These are phyloP conservation scores for Florisuga fusca DNA, from an alignment of 2,797 vertebrate species.

Conservation along the genomic window DNA sequence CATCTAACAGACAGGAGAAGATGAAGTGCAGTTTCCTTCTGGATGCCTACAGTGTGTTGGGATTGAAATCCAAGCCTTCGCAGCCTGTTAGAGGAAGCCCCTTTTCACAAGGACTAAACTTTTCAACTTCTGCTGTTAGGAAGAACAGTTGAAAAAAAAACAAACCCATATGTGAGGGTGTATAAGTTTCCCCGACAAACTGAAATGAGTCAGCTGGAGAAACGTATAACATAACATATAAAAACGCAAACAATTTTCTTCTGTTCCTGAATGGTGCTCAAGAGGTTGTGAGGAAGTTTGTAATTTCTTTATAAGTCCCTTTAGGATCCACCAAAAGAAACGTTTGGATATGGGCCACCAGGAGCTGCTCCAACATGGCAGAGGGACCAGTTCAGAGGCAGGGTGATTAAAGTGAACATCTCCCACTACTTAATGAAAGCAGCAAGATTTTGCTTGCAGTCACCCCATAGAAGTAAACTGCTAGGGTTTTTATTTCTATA, in stretches of 20 bases:
- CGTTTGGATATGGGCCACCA: neutral
- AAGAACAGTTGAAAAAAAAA: constrained; percentile 27
- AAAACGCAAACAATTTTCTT: constrained; percentile 58
- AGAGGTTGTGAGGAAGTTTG: constrained; percentile 26
- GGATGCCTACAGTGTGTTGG: neutral
- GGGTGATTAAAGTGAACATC: neutral
- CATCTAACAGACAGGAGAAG: neutral
- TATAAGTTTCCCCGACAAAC: constrained; percentile 31
- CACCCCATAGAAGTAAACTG: neutral
- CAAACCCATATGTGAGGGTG: neutral
- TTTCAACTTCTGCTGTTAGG: constrained; percentile 37
- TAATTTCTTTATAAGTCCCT: constrained; percentile 42
- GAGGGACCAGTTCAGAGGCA: neutral
- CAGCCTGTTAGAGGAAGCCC: neutral
- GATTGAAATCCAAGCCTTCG: neutral
- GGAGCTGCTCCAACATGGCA: neutral
- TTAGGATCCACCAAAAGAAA: constrained; percentile 40
- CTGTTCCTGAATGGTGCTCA: neutral
- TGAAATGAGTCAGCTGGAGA: constrained; percentile 28
- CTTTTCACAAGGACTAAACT: neutral
- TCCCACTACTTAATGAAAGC: neutral
- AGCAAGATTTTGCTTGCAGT: neutral
- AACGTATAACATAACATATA: constrained; percentile 31
- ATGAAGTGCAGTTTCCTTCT: constrained; percentile 31
- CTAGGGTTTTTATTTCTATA: neutral